Evolutionary conservation across 2,797 vertebrate genomes (phyloP).

Genomic region (Ptychadena robeensis): DNA sequence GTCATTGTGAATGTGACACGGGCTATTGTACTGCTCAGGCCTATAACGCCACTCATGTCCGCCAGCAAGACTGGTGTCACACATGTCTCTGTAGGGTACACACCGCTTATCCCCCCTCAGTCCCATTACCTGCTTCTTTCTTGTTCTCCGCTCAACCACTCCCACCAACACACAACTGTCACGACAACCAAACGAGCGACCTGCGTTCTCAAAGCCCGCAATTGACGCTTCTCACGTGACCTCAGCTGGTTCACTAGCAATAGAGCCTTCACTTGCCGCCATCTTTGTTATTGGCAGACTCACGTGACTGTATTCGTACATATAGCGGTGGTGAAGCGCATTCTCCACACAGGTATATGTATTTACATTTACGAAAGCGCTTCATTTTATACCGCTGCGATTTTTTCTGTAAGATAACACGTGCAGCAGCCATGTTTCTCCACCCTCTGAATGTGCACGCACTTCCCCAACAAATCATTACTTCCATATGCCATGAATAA

Average conservation of each 20-base stretch:
- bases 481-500: not conserved
- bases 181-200: not conserved
- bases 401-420: not conserved
- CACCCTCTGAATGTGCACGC: not conserved
- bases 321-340: not conserved
- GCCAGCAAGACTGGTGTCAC: no score
- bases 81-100: no score
- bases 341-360: no score
- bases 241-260: no score
- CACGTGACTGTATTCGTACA: not conserved
- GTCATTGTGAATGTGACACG: no score
- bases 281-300: conserved; percentile 17
- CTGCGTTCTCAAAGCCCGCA: no score
- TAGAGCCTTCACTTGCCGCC: not conserved
- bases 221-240: not conserved
- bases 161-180: conserved; percentile 16
- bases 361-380: no score
- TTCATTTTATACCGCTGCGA: not conserved
- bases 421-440: not conserved
- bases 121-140: conserved; percentile 7
- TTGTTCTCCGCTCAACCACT: not conserved
- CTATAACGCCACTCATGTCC: no score
- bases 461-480: not conserved
- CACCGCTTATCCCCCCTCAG: not conserved
- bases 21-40: not conserved